Evolutionary conservation across 2,797 vertebrate genomes (phyloP).

Genomic region (Melanotaenia maccullochi): DNA sequence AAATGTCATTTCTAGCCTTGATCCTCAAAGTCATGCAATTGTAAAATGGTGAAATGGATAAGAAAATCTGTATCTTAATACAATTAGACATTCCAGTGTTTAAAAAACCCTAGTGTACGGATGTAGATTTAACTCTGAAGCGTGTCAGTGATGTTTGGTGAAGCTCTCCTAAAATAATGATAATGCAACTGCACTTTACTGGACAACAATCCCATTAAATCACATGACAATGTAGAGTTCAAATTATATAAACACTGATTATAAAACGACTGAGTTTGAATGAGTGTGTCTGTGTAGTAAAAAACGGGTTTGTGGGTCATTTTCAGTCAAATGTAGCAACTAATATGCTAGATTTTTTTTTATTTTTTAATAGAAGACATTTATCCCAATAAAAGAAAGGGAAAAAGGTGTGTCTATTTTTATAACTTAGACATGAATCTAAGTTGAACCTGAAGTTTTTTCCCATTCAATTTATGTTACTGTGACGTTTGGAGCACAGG

Average conservation of each 20-base stretch:
- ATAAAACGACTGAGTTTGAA: conserved; percentile 21
- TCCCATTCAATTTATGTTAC: no score
- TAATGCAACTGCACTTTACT: not conserved
- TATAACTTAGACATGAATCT: not conserved
- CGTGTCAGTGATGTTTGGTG: conserved; percentile 15
- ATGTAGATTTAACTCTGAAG: conserved; percentile 16
- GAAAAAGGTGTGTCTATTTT: not conserved
- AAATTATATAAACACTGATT: conserved; percentile 8
- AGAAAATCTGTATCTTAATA: conserved; percentile 32
- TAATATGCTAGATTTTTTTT: conserved; percentile 46
- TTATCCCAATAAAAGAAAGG: conserved; percentile 53
- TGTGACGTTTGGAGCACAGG: no score
- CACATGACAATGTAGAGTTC: conserved; percentile 23
- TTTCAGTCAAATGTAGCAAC: conserved; percentile 38
- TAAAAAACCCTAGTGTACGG: conserved; percentile 21
- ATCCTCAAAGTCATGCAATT: conserved; percentile 1
- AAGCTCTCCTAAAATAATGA: conserved; percentile 1
- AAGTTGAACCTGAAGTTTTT: no score
- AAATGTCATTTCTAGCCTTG: conserved; percentile 11
- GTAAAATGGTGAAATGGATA: conserved; percentile 11
- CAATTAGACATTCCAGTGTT: conserved; percentile 67
- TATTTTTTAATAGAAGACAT: conserved; percentile 8
- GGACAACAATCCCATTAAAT: conserved; percentile 5
- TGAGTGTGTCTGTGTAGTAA: conserved; percentile 32
- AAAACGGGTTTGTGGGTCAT: conserved; percentile 14